Evolutionary conservation across 2,888 invertebrate genomes (phyloP).

Genomic region (Latrodectus hesperus): DNA sequence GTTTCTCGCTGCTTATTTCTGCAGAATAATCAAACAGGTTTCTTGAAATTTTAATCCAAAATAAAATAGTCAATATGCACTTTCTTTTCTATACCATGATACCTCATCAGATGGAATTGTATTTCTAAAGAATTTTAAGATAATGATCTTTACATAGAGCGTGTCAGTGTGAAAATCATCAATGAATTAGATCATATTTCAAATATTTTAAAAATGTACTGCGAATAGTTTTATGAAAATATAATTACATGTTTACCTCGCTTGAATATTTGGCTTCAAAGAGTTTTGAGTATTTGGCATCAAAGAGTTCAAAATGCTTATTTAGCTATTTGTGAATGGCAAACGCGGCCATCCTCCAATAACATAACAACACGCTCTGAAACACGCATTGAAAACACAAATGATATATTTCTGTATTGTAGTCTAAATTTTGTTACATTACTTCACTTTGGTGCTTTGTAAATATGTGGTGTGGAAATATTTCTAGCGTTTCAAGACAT

Average conservation of each 20-base stretch:
- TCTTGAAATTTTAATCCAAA: no score
- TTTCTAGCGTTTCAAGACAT: no score
- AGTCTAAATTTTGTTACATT: background rate
- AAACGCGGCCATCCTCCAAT: slow-evolving; percentile 40
- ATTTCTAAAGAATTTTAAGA: no score
- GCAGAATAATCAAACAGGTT: no score
- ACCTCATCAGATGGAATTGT: no score
- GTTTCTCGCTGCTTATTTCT: no score
- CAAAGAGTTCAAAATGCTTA: background rate
- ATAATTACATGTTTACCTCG: background rate
- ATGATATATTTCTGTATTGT: background rate
- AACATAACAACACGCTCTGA: slow-evolving; percentile 60
- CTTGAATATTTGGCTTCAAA: background rate
- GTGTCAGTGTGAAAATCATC: background rate
- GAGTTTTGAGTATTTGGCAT: background rate
- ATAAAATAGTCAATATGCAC: no score
- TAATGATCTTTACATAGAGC: no score
- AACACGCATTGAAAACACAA: slow-evolving; percentile 48
- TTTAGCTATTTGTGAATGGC: slow-evolving; percentile 29
- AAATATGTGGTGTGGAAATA: slow-evolving; percentile 3
- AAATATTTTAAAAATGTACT: background rate
- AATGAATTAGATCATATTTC: background rate
- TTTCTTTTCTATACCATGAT: no score
- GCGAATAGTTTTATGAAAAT: background rate
- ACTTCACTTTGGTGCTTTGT: background rate